A percentile compares a stretch with the other conserved stretches of the same genome.
Evolutionary conservation across 2,888 invertebrate genomes (phyloP).

Genomic region (Chymomyza fuscimana): DNA sequence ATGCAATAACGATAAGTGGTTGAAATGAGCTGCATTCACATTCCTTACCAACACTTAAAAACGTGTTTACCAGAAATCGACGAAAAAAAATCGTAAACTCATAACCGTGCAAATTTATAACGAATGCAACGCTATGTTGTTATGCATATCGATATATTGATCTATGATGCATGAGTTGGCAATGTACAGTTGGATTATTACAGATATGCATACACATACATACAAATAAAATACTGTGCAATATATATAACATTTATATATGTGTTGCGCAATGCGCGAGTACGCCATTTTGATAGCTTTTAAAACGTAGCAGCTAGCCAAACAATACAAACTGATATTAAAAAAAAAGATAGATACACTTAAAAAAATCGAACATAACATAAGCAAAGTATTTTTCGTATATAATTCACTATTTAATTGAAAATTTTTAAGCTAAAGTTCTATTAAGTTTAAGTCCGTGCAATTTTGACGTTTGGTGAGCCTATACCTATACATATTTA

Average conservation of each 20-base stretch:
- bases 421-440: no score
- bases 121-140: neutral
- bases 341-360: neutral
- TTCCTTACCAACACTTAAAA: neutral
- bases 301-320: neutral
- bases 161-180: neutral
- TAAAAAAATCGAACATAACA: neutral
- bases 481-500: no score
- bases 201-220: neutral
- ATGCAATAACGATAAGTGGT: constrained; percentile 24
- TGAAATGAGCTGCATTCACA: constrained; percentile 19
- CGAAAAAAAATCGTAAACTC: neutral
- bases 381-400: no score
- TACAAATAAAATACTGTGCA: neutral
- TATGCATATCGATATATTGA: neutral
- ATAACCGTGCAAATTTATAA: constrained; percentile 13
- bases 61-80: neutral
- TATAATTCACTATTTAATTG: no score
- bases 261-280: neutral
- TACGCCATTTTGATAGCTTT: neutral
- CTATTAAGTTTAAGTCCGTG: no score
- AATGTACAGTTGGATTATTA: neutral
- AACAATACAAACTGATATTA: neutral
- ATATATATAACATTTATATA: neutral
- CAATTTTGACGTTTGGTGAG: no score